Evolutionary conservation across 2,888 invertebrate species (phyloP).

Genomic region (Poecilobothrus nobilitatus): DNA sequence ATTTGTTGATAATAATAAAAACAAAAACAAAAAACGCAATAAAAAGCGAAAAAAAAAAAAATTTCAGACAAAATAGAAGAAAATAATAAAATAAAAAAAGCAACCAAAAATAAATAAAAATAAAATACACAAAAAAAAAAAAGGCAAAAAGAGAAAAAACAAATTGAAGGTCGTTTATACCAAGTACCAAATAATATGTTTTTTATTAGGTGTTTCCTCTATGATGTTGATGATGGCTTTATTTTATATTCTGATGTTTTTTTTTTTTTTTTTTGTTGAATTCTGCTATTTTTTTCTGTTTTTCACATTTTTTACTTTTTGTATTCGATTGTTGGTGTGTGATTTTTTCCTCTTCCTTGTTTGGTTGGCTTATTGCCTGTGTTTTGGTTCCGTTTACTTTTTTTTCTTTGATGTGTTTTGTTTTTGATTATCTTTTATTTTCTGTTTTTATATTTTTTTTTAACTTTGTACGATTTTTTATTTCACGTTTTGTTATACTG

Average conservation of each 20-base stretch:
- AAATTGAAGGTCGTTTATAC: constrained; percentile 1
- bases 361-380: background rate
- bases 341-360: constrained; percentile 23
- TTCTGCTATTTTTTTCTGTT: constrained; percentile 19
- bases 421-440: too few species aligned
- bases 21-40: too few species aligned
- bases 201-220: constrained; percentile 4
- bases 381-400: too few species aligned
- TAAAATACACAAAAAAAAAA: too few species aligned
- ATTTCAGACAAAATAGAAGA: background rate
- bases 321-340: constrained; percentile 18
- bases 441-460: too few species aligned
- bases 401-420: too few species aligned
- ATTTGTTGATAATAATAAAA: too few species aligned
- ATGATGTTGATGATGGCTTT: constrained; percentile 6
- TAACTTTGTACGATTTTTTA: too few species aligned
- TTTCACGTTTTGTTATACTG: too few species aligned
- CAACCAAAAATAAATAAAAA: too few species aligned
- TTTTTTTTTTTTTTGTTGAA: constrained; percentile 12
- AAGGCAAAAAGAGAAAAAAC: background rate
- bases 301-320: constrained; percentile 21
- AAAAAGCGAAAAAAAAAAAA: too few species aligned
- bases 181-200: constrained; percentile 6
- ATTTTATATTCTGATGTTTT: background rate
- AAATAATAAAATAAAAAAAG: background rate